Evolutionary conservation across 2,113 vertebrate species (phyloP).

Genomic region (Phyllopteryx taeniolatus): DNA sequence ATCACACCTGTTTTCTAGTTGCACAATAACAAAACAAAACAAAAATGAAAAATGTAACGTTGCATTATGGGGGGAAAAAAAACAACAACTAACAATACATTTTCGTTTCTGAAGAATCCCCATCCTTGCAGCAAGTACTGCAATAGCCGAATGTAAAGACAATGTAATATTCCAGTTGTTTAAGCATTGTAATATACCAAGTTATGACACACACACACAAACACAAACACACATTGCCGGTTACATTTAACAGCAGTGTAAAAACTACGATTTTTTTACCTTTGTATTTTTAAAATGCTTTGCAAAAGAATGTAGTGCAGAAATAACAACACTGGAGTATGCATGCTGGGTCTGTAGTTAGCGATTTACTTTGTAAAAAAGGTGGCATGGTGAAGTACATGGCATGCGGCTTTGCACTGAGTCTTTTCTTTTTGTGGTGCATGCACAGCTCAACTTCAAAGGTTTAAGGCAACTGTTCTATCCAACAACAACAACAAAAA

Average conservation of each 20-base stretch:
- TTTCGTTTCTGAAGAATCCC: background rate
- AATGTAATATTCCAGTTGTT: background rate
- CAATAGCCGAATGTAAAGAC: background rate
- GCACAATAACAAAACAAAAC: constrained; percentile 32
- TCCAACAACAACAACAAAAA: background rate
- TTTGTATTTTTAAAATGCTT: too few species aligned
- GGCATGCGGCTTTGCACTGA: background rate
- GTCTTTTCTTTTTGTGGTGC: background rate
- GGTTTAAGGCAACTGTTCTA: background rate
- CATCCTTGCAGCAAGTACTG: background rate
- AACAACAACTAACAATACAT: too few species aligned
- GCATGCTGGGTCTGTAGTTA: background rate
- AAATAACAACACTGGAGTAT: background rate
- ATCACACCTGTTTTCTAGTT: constrained; percentile 59
- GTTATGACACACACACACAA: background rate
- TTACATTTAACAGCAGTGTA: too few species aligned
- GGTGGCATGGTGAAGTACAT: background rate
- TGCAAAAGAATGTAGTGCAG: too few species aligned
- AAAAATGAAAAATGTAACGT: too few species aligned
- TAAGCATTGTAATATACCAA: background rate
- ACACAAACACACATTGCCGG: too few species aligned
- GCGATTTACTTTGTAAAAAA: background rate
- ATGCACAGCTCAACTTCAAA: background rate
- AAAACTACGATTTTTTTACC: too few species aligned
- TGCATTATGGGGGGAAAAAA: too few species aligned